Evolutionary conservation across 1,140 invertebrate species (phyloP), one percentile per base, ranked within the genome.

Genomic region (Rhagoletis zephyria): DNA sequence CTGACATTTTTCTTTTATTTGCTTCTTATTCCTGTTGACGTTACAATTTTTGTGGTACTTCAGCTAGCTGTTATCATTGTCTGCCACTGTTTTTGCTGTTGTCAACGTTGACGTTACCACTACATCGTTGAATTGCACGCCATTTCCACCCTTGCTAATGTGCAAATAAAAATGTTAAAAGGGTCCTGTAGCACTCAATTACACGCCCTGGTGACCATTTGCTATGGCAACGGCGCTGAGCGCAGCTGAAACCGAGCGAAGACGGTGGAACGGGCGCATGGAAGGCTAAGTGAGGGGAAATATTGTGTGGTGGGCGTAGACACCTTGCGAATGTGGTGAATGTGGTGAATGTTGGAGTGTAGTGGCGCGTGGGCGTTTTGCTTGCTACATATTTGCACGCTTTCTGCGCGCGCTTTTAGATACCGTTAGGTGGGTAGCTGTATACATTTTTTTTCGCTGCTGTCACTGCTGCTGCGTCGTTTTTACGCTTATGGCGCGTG

Each of bases 141-240:
- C 87, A 87, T 63, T 85, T 85, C 87, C 91, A 92, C 91, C 91
- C 91, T 91, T 90, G 91, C 91, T 92, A 92, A 92, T 92, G 91
- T 92, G 91, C 91, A 92, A 92, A 92, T 92, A 92, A 92, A 92
- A 92, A 92, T 92, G 91, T 92, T 92, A 92, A 92, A 92, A 92
- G 90, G 91, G 91, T 91, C 91, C 91, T 92, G 91, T 92, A 92
- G 91, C 91, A 92, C 91, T 92, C 91, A 92, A 92, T 92, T 92
- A 92, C 91, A 92, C 91, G 91, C 91, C 91, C 91, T 90, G 91
- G 91, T 92, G 91, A 92, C 91, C 91, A 92, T 91, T 91, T 92
- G 91, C 85, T 61, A 88, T 88, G 74, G 74, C 74, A 81, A 81
- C 74, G 74, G 48, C 74, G 48, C 4, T 56, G 74, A 59, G 74